Conservation (phyloP, 2,888 invertebrate genomes). For the Latrodectus elegans region DNA sequence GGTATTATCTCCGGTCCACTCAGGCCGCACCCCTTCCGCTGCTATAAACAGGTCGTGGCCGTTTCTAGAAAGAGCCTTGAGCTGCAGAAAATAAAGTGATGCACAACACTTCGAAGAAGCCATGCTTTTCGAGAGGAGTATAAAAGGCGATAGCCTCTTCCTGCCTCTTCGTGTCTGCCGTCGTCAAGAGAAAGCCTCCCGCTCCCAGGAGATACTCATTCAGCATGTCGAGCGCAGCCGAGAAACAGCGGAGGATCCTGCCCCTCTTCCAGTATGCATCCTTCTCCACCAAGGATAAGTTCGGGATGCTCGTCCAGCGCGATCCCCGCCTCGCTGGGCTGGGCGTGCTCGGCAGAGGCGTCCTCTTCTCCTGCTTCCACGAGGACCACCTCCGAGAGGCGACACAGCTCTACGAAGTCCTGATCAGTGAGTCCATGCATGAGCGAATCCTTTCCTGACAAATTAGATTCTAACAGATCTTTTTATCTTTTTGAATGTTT, state of each 20-base stretch:
- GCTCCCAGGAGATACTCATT: neutral
- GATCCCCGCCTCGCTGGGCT: slow-evolving; percentile 55
- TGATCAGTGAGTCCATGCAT: slow-evolving; percentile 38
- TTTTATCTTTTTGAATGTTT: too few species aligned
- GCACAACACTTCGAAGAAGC: slow-evolving; percentile 42
- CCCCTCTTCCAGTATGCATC: slow-evolving; percentile 59
- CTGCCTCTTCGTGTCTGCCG: slow-evolving; percentile 16
- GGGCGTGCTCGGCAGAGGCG: slow-evolving; percentile 78
- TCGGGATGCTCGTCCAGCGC: slow-evolving; percentile 45
- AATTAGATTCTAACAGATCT: too few species aligned
- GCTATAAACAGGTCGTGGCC: neutral
- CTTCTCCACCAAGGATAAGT: slow-evolving; percentile 57
- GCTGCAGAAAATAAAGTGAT: too few species aligned
- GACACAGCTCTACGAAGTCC: slow-evolving; percentile 79
- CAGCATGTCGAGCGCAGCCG: slow-evolving; percentile 26
- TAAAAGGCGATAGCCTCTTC: neutral
- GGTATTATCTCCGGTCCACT: neutral
- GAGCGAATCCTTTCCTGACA: too few species aligned
- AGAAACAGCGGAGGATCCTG: slow-evolving; percentile 51
- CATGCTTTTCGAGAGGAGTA: neutral
- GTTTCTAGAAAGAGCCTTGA: neutral
- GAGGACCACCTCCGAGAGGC: slow-evolving; percentile 81
- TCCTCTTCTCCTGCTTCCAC: slow-evolving; percentile 81
- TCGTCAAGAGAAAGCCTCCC: slow-evolving; percentile 4
- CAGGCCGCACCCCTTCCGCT: neutral